These are phyloP conservation scores for Falco rusticolus DNA, from an alignment of 2,797 vertebrate species.

Conservation along the genomic window DNA sequence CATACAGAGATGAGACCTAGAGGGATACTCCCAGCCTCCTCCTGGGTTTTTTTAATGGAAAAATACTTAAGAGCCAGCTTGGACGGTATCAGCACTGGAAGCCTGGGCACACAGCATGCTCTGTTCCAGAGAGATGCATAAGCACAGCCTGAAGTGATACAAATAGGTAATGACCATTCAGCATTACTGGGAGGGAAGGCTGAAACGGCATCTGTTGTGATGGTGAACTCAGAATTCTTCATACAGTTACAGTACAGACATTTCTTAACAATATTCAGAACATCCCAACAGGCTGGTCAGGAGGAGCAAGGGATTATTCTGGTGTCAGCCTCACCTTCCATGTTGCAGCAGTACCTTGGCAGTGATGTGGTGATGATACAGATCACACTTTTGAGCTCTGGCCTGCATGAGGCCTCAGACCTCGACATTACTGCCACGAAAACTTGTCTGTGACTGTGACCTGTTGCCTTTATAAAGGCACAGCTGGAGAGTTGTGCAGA, in stretches of 20 bases:
- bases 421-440: too few relatives aligned
- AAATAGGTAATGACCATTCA: neutral
- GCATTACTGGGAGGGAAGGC: neutral
- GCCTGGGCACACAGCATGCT: neutral
- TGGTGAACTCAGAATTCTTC: neutral
- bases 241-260: neutral
- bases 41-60: neutral
- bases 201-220: neutral
- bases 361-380: neutral
- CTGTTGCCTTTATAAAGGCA: too few relatives aligned
- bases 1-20: neutral
- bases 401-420: too few relatives aligned
- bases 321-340: neutral
- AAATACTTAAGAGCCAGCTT: neutral
- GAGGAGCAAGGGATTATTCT: neutral
- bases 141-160: neutral
- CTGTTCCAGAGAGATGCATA: neutral
- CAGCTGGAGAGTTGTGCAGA: too few relatives aligned
- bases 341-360: neutral
- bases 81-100: neutral
- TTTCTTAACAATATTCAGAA: neutral
- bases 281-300: neutral
- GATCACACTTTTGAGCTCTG: too few relatives aligned
- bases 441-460: too few relatives aligned
- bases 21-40: neutral